phyloP scores from a whole-genome alignment of 2,888 invertebrate species.

The Rhabditoides inermis region DNA sequence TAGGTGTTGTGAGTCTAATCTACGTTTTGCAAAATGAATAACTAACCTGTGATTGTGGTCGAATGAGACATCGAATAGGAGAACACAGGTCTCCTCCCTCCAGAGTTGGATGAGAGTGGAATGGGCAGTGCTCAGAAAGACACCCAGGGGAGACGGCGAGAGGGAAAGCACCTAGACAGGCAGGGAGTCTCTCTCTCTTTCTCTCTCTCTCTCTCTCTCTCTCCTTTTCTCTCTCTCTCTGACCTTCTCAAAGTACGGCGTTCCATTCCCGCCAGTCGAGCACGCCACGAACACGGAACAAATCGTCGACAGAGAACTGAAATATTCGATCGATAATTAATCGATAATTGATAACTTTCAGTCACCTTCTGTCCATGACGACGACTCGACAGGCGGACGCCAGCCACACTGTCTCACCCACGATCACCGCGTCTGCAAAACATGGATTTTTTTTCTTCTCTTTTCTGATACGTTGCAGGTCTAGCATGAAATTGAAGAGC shows the following conservation, averaged over 20 bases:
- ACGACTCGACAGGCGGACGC: slow-evolving; percentile 57
- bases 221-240: no score
- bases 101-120: slow-evolving; percentile 59
- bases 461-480: no score
- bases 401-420: slow-evolving; percentile 55
- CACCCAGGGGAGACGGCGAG: slow-evolving; percentile 53
- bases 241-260: slow-evolving; percentile 55
- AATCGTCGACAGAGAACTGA: slow-evolving; percentile 33
- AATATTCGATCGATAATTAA: background rate
- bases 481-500: background rate
- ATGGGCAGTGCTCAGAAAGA: slow-evolving; percentile 57
- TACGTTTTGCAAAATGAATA: no score
- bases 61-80: slow-evolving; percentile 56
- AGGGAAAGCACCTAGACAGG: slow-evolving; percentile 51
- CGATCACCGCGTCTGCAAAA: slow-evolving; percentile 51
- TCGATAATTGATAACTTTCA: background rate
- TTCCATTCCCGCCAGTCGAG: slow-evolving; percentile 51
- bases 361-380: slow-evolving; percentile 56
- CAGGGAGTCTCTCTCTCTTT: background rate
- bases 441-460: no score
- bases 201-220: background rate
- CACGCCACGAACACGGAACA: slow-evolving; percentile 55
- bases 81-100: slow-evolving; percentile 56
- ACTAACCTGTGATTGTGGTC: slow-evolving; percentile 45
- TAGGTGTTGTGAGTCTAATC: no score